These are phyloP conservation scores for Panopea generosa DNA, from an alignment of 2,888 invertebrate species.

Conservation along the genomic window DNA sequence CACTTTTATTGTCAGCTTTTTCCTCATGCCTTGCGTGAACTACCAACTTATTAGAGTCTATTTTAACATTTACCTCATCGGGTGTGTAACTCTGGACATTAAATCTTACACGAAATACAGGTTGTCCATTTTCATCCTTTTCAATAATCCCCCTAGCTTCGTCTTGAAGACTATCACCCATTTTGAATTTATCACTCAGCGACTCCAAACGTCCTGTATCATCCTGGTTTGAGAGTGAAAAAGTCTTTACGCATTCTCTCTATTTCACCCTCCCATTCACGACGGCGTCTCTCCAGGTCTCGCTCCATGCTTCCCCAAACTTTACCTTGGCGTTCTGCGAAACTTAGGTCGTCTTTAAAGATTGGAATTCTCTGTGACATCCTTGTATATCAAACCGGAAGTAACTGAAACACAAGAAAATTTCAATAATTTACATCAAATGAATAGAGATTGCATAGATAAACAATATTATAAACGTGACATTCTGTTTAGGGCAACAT, in stretches of 20 bases:
- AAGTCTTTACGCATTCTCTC: slow-evolving; percentile 84
- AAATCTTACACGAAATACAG: slow-evolving; percentile 77
- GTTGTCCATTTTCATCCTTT: slow-evolving; percentile 72
- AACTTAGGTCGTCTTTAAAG: slow-evolving; percentile 81
- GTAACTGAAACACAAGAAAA: slow-evolving; percentile 49
- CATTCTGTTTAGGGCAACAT: no score
- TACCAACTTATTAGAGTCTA: slow-evolving; percentile 77
- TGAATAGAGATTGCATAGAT: no score
- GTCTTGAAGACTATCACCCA: slow-evolving; percentile 63
- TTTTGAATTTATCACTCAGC: slow-evolving; percentile 67
- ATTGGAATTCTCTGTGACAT: slow-evolving; percentile 83
- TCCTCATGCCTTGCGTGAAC: slow-evolving; percentile 79
- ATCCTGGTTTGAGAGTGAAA: slow-evolving; percentile 80
- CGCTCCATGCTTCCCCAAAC: slow-evolving; percentile 82
- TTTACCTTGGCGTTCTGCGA: slow-evolving; percentile 82
- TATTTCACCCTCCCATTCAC: slow-evolving; percentile 83
- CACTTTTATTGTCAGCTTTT: slow-evolving; percentile 75
- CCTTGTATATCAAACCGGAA: slow-evolving; percentile 29
- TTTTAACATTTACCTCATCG: slow-evolving; percentile 81
- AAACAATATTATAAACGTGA: no score
- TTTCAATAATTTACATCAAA: no score
- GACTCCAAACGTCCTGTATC: slow-evolving; percentile 65
- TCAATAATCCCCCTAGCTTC: slow-evolving; percentile 73
- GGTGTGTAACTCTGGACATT: slow-evolving; percentile 80
- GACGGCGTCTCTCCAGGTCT: slow-evolving; percentile 79